A percentile compares a stretch with the other conserved stretches of the same genome.
Conservation (phyloP, 2,797 vertebrate species). For the Acridotheres tristis region DNA sequence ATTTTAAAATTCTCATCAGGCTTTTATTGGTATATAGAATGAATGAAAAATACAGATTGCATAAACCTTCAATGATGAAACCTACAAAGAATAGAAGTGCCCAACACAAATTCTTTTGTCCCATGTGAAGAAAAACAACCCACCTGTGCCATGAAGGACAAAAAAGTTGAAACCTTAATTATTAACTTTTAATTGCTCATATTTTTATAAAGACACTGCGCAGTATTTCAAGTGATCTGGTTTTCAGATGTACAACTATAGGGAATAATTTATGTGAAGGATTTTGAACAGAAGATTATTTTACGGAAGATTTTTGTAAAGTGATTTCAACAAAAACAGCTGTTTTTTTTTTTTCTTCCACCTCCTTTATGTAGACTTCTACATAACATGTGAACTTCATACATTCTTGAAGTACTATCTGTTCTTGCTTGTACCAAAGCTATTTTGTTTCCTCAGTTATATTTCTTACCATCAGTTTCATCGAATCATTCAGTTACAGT, state of each 20-base stretch:
- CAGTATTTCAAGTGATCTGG: background rate
- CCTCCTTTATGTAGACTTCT: background rate
- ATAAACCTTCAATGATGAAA: background rate
- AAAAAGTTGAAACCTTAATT: background rate
- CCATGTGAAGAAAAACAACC: background rate
- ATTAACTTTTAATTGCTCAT: background rate
- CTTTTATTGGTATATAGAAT: background rate
- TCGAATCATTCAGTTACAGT: background rate
- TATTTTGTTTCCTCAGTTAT: background rate
- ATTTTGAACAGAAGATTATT: background rate
- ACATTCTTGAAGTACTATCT: too few relatives aligned
- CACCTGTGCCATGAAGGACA: accelerated
- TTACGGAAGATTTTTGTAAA: background rate
- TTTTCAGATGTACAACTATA: background rate
- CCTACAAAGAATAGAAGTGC: background rate
- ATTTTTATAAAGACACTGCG: background rate
- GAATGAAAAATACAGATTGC: background rate
- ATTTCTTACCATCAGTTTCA: background rate
- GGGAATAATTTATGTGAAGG: background rate
- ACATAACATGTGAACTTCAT: too few relatives aligned
- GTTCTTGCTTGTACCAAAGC: background rate
- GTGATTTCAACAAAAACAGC: background rate
- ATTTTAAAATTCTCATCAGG: background rate
- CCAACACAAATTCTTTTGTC: background rate
- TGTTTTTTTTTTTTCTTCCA: background rate